phyloP scores from a whole-genome alignment of 2,888 invertebrate species.

The Aricia artaxerxes region DNA sequence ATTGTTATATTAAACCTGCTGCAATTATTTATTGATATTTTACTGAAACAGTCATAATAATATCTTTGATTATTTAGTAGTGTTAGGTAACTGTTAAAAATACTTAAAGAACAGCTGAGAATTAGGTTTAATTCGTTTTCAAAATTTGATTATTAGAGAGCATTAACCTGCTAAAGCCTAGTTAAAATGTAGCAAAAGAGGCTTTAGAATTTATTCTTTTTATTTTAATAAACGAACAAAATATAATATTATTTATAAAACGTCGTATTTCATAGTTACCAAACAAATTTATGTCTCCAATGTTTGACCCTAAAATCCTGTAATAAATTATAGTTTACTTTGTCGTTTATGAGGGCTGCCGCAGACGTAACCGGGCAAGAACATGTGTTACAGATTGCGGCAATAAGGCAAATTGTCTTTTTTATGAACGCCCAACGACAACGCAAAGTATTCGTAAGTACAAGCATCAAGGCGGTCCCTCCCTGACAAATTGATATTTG shows the following conservation, averaged over 20 bases:
- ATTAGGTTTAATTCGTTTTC: too few species aligned
- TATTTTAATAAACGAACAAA: not conserved
- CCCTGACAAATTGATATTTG: constrained; percentile 31
- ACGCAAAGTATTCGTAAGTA: constrained; percentile 68
- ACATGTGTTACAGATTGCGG: constrained; percentile 79
- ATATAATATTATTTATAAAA: constrained; percentile 20
- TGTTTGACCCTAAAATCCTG: constrained; percentile 76
- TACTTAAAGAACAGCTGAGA: too few species aligned
- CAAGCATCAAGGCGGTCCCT: constrained; percentile 50
- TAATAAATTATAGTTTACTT: constrained; percentile 79
- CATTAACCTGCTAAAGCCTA: too few species aligned
- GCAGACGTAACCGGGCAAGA: constrained; percentile 71
- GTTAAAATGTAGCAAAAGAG: too few species aligned
- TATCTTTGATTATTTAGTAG: too few species aligned
- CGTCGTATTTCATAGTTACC: constrained; percentile 46
- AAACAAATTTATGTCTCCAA: constrained; percentile 69
- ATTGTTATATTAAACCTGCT: too few species aligned
- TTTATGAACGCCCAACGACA: constrained; percentile 74
- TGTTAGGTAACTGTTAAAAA: too few species aligned
- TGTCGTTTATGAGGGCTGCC: constrained; percentile 78
- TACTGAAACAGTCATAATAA: too few species aligned
- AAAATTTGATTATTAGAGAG: too few species aligned
- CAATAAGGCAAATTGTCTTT: constrained; percentile 81
- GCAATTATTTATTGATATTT: too few species aligned
- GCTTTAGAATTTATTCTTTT: too few species aligned